Evolutionary conservation across 2,113 vertebrate species (phyloP).

Genomic region (Oophaga pumilio): DNA sequence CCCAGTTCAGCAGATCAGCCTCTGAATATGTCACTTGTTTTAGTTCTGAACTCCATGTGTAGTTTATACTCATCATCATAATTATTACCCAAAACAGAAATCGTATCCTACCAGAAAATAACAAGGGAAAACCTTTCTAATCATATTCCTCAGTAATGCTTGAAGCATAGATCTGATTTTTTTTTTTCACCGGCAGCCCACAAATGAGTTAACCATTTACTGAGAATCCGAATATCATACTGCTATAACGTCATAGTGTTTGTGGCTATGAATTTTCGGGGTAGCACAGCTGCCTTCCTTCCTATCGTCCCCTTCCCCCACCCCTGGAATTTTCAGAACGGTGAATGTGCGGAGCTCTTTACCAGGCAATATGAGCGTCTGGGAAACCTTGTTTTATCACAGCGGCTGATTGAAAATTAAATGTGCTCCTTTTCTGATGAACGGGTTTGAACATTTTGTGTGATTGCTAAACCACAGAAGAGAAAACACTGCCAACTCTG

Average conservation of each 20-base stretch:
- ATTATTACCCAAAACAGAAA: background rate
- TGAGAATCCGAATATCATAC: background rate
- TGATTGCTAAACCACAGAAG: constrained; percentile 62
- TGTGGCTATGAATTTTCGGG: constrained; percentile 38
- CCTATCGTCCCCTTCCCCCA: no score
- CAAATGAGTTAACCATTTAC: constrained; percentile 21
- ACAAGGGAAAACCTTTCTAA: background rate
- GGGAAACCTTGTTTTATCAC: constrained; percentile 63
- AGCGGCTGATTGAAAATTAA: constrained; percentile 61
- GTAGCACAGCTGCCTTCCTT: constrained; percentile 31
- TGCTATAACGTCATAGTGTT: constrained; percentile 27
- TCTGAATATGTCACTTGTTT: background rate
- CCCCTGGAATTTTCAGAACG: background rate
- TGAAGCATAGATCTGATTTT: background rate
- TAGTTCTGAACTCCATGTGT: no score
- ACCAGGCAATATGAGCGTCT: constrained; percentile 18
- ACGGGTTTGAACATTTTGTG: constrained; percentile 53
- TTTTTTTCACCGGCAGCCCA: background rate
- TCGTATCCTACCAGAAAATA: background rate
- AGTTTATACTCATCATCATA: no score
- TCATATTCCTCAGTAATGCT: background rate
- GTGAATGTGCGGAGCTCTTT: background rate
- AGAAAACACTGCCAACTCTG: constrained; percentile 65
- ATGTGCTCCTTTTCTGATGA: constrained; percentile 59
- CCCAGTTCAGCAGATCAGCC: background rate